These are phyloP conservation scores for Trogon surrucura DNA, from an alignment of 2,113 vertebrate genomes.

Conservation along the genomic window DNA sequence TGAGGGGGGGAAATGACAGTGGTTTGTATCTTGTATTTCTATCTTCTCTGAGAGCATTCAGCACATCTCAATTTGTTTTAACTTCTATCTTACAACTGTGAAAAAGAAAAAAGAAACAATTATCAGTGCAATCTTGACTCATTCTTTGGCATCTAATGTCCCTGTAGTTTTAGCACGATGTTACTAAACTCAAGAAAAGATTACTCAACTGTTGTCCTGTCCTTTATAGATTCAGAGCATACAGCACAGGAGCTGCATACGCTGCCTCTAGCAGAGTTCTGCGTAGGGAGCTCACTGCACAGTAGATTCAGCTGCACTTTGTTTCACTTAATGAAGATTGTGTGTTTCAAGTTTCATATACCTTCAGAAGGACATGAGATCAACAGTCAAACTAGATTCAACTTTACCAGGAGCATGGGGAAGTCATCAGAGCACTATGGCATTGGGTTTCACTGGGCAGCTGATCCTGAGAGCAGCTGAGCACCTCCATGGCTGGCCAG, in stretches of 20 bases:
- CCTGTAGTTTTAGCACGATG: not conserved
- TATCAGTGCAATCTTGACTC: not conserved
- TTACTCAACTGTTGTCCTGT: not conserved
- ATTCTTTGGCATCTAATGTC: not conserved
- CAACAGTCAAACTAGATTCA: accelerated
- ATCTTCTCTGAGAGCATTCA: not conserved
- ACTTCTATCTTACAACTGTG: not conserved
- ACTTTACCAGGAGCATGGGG: not conserved
- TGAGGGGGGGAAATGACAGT: not conserved
- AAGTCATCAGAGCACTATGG: not conserved
- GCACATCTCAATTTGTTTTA: not conserved
- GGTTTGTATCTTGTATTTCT: not conserved
- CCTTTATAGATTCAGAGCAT: not conserved
- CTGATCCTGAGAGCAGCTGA: not conserved
- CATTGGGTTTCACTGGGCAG: too few species aligned
- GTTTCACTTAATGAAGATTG: not conserved
- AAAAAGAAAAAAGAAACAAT: not conserved
- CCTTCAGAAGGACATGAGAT: not conserved
- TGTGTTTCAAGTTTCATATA: not conserved
- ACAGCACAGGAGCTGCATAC: not conserved
- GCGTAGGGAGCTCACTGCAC: not conserved
- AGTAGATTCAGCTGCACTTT: not conserved
- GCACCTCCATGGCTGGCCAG: not conserved
- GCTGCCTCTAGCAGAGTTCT: not conserved
- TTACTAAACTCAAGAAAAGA: not conserved